Evolutionary conservation across 2,888 invertebrate genomes (phyloP).

Genomic region (Heliconius sara): DNA sequence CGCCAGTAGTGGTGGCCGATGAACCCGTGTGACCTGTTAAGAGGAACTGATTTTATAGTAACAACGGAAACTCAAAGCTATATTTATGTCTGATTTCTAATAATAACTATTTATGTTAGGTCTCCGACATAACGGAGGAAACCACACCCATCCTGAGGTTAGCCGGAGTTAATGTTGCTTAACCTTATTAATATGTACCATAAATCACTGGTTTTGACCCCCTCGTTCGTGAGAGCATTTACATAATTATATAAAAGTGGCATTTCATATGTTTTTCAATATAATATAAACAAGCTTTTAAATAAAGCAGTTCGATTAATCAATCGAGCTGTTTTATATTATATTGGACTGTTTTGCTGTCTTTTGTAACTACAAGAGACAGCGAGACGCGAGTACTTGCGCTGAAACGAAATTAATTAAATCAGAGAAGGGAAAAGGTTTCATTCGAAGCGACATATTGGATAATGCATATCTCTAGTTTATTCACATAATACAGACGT

Average conservation of each 20-base stretch:
- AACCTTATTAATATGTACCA: not conserved
- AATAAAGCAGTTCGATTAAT: too few relatives aligned
- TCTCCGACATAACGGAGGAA: not conserved
- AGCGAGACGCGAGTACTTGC: not conserved
- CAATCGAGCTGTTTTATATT: too few relatives aligned
- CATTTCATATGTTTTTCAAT: too few relatives aligned
- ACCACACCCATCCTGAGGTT: slow-evolving; percentile 1
- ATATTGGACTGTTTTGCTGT: too few relatives aligned
- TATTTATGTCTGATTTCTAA: not conserved
- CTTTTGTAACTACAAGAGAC: too few relatives aligned
- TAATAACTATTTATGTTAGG: not conserved
- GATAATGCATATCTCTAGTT: slow-evolving; percentile 50
- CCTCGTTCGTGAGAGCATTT: too few relatives aligned
- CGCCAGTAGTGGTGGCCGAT: not conserved
- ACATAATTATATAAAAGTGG: too few relatives aligned
- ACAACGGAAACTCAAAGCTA: not conserved
- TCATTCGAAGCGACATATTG: slow-evolving; percentile 47
- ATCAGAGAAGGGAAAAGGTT: slow-evolving; percentile 33
- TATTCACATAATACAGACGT: slow-evolving; percentile 51
- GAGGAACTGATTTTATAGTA: not conserved
- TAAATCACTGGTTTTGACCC: not conserved
- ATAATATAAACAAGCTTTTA: too few relatives aligned
- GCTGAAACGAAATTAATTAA: slow-evolving; percentile 35
- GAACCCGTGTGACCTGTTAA: not conserved
- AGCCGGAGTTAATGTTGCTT: slow-evolving; percentile 9